These are phyloP conservation scores for Diacarnus erythraeanus DNA, from an alignment of 37 sponge, comb jelly and placozoan species.

Conservation along the genomic window DNA sequence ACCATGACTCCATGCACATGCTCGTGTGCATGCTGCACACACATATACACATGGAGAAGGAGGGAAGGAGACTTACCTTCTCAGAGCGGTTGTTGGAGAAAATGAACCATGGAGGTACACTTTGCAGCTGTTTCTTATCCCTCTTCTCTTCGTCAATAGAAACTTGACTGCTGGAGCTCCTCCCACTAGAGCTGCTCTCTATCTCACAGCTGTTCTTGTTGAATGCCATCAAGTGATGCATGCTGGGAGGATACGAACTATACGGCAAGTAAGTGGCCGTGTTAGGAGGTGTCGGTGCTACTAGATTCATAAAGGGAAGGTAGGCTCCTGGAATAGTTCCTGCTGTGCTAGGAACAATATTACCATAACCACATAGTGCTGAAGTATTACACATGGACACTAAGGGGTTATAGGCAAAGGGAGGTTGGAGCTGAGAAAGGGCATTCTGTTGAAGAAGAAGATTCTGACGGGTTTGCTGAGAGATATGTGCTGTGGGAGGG, in stretches of 20 bases:
- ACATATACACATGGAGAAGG: no score
- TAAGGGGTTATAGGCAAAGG: background rate
- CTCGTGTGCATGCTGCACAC: no score
- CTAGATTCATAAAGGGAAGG: background rate
- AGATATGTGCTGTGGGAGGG: background rate
- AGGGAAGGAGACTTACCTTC: constrained; percentile 56
- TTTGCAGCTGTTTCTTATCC: constrained; percentile 31
- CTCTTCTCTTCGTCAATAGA: background rate
- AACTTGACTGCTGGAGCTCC: background rate
- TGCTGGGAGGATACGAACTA: background rate
- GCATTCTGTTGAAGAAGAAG: background rate
- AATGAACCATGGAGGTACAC: constrained; percentile 72
- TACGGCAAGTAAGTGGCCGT: background rate
- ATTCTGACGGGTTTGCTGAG: background rate
- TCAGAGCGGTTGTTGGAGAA: constrained; percentile 50
- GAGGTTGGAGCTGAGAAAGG: background rate
- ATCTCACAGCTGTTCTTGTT: background rate
- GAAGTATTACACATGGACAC: background rate
- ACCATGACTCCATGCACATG: no score
- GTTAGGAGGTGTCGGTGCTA: background rate
- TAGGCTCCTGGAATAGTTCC: background rate
- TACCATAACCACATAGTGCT: background rate
- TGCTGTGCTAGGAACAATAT: background rate
- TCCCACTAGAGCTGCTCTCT: background rate
- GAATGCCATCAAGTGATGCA: background rate